Evolutionary conservation across 2,888 invertebrate genomes (phyloP).

Genomic region (Eurytoma adleriae): DNA sequence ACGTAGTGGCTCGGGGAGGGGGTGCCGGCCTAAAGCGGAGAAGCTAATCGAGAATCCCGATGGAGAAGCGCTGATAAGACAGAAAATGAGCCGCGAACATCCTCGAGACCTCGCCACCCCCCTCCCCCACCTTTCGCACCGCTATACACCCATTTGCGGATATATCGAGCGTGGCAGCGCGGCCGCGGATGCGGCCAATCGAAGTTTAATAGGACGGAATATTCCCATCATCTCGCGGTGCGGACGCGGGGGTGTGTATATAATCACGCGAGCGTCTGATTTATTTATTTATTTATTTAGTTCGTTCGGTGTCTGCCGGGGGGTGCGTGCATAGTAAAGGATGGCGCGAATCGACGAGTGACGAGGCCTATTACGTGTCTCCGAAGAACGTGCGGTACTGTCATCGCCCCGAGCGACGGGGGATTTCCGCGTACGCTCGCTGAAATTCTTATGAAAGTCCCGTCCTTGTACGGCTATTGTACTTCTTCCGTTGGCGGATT

Average conservation of each 20-base stretch:
- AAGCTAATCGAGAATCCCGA: slow-evolving; percentile 53
- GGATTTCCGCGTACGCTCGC: too few relatives aligned
- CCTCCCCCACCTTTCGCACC: neutral
- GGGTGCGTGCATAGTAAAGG: too few relatives aligned
- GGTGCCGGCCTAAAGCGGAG: slow-evolving; percentile 3
- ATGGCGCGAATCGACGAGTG: too few relatives aligned
- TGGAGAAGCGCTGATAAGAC: slow-evolving; percentile 57
- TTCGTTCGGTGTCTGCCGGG: too few relatives aligned
- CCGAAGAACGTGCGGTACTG: too few relatives aligned
- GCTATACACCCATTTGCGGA: neutral
- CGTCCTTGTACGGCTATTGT: too few relatives aligned
- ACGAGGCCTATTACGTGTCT: too few relatives aligned
- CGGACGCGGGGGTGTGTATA: neutral
- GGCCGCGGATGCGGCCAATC: slow-evolving; percentile 3
- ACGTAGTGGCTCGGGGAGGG: neutral
- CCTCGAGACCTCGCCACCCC: slow-evolving; percentile 18
- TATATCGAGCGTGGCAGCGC: slow-evolving; percentile 22
- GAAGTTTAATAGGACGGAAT: slow-evolving; percentile 44
- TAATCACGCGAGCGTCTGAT: slow-evolving; percentile 4
- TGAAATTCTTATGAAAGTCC: too few relatives aligned
- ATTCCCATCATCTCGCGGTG: slow-evolving; percentile 7
- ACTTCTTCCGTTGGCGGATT: too few relatives aligned
- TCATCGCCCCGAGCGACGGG: too few relatives aligned
- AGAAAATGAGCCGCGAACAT: slow-evolving; percentile 51
- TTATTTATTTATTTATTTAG: too few relatives aligned